Evolutionary conservation across 2,888 invertebrate species (phyloP).

Genomic region (Sepioteuthis lessoniana): DNA sequence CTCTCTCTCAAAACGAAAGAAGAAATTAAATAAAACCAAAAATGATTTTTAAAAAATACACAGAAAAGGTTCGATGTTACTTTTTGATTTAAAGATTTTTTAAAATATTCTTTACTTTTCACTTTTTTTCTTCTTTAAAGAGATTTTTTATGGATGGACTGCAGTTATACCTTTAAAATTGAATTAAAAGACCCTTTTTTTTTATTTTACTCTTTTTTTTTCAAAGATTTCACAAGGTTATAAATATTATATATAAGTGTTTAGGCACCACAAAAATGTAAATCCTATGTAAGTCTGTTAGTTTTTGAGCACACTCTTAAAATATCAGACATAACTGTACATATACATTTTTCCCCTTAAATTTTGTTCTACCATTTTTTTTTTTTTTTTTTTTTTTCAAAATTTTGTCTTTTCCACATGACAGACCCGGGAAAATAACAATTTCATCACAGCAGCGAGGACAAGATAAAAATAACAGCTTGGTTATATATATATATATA

Average conservation of each 20-base stretch:
- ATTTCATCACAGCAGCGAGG: too few relatives aligned
- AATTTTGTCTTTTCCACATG: too few relatives aligned
- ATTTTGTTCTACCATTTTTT: too few relatives aligned
- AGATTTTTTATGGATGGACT: not conserved
- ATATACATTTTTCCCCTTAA: too few relatives aligned
- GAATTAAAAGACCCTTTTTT: not conserved
- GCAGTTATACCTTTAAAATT: not conserved
- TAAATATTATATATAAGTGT: not conserved
- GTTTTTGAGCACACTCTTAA: not conserved
- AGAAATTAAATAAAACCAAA: not conserved
- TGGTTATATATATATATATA: too few relatives aligned
- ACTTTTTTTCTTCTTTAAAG: not conserved
- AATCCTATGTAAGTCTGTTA: not conserved
- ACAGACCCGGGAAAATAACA: too few relatives aligned
- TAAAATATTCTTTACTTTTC: not conserved
- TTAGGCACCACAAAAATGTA: conserved; percentile 8
- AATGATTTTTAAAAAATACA: not conserved
- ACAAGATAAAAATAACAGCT: not conserved
- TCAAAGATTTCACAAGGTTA: not conserved
- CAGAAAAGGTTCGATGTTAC: not conserved
- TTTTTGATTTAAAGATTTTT: not conserved
- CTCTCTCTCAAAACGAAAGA: not conserved
- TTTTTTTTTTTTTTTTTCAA: too few relatives aligned
- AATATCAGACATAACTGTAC: too few relatives aligned
- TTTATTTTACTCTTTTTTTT: not conserved